Percentiles rank a stretch among this genome's conserved stretches.
Evolutionary conservation across 2,113 vertebrate species (phyloP).

Genomic region (Notarius lentiginosus): DNA sequence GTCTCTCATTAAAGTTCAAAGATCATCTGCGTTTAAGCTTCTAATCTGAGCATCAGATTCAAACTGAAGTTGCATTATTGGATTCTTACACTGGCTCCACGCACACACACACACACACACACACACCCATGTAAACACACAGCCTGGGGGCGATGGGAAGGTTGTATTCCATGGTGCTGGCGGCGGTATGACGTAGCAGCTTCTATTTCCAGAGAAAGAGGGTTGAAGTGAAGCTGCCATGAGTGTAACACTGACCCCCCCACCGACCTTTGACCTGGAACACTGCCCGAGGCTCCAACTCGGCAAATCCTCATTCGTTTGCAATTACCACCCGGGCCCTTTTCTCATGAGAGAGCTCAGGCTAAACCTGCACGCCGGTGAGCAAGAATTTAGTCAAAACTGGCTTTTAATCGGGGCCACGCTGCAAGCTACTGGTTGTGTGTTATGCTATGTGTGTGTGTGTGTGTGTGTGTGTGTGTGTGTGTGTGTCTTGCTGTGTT

Average conservation of each 20-base stretch:
- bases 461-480: neutral
- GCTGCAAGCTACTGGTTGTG: slow-evolving; percentile 7
- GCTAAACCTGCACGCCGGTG: slow-evolving; percentile 52
- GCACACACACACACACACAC: neutral
- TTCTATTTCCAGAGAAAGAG: slow-evolving; percentile 71
- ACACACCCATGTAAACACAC: slow-evolving; percentile 65
- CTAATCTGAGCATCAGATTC: neutral
- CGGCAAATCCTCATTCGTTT: slow-evolving; percentile 65
- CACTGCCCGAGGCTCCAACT: slow-evolving; percentile 68
- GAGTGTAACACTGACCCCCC: slow-evolving; percentile 76
- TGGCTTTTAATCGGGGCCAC: slow-evolving; percentile 16
- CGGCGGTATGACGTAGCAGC: slow-evolving; percentile 70
- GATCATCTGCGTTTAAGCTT: neutral
- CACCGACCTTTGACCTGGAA: slow-evolving; percentile 73
- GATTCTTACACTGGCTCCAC: slow-evolving; percentile 8
- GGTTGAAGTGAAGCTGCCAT: slow-evolving; percentile 74
- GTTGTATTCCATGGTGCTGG: slow-evolving; percentile 69
- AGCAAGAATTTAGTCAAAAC: slow-evolving; percentile 44
- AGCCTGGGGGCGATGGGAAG: slow-evolving; percentile 64
- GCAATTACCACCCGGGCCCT: slow-evolving; percentile 55
- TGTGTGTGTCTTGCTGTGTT: neutral
- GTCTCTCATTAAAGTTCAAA: slow-evolving; percentile 14
- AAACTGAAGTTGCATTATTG: neutral
- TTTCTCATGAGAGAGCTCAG: slow-evolving; percentile 62
- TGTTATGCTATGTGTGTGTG: neutral